phyloP scores from a whole-genome alignment of 2,888 invertebrate species.

The Idaea straminata region DNA sequence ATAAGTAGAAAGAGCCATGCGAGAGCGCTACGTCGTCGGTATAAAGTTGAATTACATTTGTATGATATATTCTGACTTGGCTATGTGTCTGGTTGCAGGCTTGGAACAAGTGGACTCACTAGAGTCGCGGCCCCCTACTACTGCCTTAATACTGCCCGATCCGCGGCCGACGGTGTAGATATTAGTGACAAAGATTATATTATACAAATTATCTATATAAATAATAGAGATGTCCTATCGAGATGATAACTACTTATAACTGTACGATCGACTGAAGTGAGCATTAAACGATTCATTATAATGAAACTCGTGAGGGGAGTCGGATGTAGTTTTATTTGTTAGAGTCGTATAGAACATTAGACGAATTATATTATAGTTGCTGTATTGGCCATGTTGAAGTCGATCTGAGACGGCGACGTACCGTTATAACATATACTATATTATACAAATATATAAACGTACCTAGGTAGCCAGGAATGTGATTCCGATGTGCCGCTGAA shows the following conservation, averaged over 20 bases:
- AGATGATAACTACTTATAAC: conserved; percentile 68
- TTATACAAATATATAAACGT: conserved; percentile 43
- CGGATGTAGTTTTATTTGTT: conserved; percentile 66
- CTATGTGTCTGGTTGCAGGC: conserved; percentile 50
- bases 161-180: conserved; percentile 74
- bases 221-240: conserved; percentile 77
- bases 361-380: conserved; percentile 50
- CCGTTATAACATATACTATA: conserved; percentile 33
- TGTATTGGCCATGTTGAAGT: conserved; percentile 30
- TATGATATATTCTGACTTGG: not conserved
- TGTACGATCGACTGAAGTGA: conserved; percentile 74
- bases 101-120: conserved; percentile 78
- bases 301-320: conserved; percentile 63
- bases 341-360: conserved; percentile 46
- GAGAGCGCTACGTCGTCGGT: too few species aligned
- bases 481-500: conserved; percentile 64
- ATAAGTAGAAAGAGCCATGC: too few species aligned
- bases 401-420: conserved; percentile 35
- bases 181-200: conserved; percentile 79
- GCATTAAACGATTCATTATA: conserved; percentile 67
- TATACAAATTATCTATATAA: conserved; percentile 80
- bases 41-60: too few species aligned
- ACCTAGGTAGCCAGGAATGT: conserved; percentile 68
- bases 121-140: conserved; percentile 42
- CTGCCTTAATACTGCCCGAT: conserved; percentile 43